phyloP scores from a whole-genome alignment of 2,888 invertebrate genomes.

The Troides oblongomaculatus region DNA sequence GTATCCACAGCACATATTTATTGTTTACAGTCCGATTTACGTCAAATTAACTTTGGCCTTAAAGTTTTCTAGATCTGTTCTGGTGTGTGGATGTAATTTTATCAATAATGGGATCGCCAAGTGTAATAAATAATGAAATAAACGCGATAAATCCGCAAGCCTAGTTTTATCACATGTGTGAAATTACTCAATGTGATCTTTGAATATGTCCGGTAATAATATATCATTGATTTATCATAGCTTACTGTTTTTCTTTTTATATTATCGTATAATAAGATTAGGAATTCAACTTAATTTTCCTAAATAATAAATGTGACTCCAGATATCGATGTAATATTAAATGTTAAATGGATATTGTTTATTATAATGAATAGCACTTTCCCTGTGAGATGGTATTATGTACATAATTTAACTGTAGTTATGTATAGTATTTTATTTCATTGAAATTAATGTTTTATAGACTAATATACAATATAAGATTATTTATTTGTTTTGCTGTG shows the following conservation, averaged over 20 bases:
- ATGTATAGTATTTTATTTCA: slow-evolving; percentile 80
- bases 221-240: slow-evolving; percentile 66
- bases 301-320: slow-evolving; percentile 66
- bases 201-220: slow-evolving; percentile 60
- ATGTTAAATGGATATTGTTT: slow-evolving; percentile 76
- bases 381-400: slow-evolving; percentile 75
- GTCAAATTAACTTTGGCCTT: no score
- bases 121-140: no score
- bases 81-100: no score
- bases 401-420: slow-evolving; percentile 77
- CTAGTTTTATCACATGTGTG: slow-evolving; percentile 53
- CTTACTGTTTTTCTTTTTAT: slow-evolving; percentile 64
- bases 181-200: slow-evolving; percentile 65
- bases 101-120: no score
- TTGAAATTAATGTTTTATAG: slow-evolving; percentile 80
- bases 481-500: slow-evolving; percentile 81
- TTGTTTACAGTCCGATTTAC: no score
- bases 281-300: slow-evolving; percentile 66
- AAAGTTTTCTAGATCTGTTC: no score
- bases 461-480: slow-evolving; percentile 80
- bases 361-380: slow-evolving; percentile 64
- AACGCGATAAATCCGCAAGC: no score
- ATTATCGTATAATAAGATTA: slow-evolving; percentile 69
- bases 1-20: no score
- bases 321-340: slow-evolving; percentile 73